Conservation (phyloP, 2,888 invertebrate genomes). For the Agrenia bidenticulata region DNA sequence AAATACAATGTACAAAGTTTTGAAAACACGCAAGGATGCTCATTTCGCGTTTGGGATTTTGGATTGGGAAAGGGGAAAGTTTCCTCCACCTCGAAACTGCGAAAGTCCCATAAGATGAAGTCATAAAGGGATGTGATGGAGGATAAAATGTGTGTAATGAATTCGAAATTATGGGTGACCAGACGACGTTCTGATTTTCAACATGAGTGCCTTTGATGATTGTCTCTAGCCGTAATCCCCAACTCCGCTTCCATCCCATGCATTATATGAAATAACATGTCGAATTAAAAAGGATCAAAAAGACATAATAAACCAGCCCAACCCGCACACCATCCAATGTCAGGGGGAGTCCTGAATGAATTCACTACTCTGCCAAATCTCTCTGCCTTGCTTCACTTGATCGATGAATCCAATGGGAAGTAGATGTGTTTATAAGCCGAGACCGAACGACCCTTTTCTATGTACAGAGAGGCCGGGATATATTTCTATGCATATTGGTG, state of each 20-base stretch:
- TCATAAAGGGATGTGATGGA: constrained; percentile 6
- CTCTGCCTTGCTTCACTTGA: constrained; percentile 17
- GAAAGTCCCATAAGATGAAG: constrained; percentile 15
- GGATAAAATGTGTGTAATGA: constrained; percentile 42
- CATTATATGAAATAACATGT: constrained; percentile 18
- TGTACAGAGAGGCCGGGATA: too few relatives aligned
- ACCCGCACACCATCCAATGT: neutral
- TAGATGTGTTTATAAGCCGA: constrained; percentile 15
- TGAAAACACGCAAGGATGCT: neutral
- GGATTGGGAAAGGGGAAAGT: neutral
- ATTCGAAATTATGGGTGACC: constrained; percentile 50
- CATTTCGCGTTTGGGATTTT: neutral
- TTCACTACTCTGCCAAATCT: too few relatives aligned
- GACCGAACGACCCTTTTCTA: neutral
- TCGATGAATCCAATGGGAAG: constrained; percentile 18
- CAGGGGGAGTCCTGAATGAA: constrained; percentile 8
- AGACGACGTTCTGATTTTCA: constrained; percentile 49
- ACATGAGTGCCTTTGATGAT: constrained; percentile 46
- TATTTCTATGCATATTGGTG: too few relatives aligned
- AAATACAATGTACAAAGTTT: too few relatives aligned
- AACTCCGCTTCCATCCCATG: neutral
- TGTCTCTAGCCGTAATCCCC: constrained; percentile 29
- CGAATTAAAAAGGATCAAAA: constrained; percentile 25
- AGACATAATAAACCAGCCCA: constrained; percentile 21
- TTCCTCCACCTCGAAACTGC: neutral